phyloP scores from a whole-genome alignment of 2,113 vertebrate genomes.

The Isurus oxyrinchus region DNA sequence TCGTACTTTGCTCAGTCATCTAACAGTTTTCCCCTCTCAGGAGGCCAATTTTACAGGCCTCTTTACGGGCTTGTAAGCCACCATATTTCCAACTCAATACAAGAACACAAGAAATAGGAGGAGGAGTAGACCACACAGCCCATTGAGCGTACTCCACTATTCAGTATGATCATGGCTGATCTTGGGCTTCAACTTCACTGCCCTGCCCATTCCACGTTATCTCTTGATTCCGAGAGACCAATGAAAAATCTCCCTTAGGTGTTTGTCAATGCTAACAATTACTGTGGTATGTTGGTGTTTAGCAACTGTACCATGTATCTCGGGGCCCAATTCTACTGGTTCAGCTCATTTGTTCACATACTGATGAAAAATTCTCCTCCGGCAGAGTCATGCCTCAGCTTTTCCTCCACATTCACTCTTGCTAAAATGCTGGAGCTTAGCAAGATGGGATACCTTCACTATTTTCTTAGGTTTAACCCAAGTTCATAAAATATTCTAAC shows the following conservation, averaged over 20 bases:
- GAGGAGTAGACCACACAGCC: too few relatives aligned
- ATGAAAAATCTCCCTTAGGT: background rate
- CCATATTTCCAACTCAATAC: background rate
- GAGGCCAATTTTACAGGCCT: background rate
- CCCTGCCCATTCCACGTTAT: too few relatives aligned
- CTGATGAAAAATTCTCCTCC: background rate
- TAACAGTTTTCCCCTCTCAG: background rate
- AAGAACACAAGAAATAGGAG: too few relatives aligned
- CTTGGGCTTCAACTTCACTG: too few relatives aligned
- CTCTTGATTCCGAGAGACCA: too few relatives aligned
- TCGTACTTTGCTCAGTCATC: background rate
- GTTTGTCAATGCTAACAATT: background rate
- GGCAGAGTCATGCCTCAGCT: too few relatives aligned
- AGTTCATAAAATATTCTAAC: background rate
- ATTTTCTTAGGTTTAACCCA: background rate
- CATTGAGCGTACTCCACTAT: too few relatives aligned
- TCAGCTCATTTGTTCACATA: background rate
- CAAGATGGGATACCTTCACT: background rate
- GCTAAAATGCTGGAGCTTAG: background rate
- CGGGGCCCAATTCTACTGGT: background rate
- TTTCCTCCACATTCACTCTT: background rate
- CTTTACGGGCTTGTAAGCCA: background rate
- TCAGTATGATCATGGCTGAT: too few relatives aligned
- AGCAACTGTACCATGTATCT: background rate
- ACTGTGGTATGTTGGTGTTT: background rate